Conservation (phyloP, 2,888 invertebrate species). For the Saturnia japonica region DNA sequence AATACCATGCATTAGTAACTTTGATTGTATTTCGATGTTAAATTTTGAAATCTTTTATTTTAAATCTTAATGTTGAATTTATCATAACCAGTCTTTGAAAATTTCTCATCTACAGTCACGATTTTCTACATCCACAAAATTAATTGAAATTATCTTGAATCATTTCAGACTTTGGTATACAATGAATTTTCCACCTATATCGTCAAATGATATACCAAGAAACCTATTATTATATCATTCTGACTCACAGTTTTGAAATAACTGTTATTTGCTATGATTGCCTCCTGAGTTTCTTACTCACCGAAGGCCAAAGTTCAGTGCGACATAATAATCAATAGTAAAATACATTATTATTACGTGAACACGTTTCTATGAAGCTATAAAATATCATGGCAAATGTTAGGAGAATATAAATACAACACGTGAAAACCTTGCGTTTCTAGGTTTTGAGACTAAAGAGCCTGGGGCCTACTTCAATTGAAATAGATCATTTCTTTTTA, state of each 20-base stretch:
- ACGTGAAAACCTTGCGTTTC: background rate
- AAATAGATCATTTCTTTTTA: background rate
- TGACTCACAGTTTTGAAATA: constrained; percentile 24
- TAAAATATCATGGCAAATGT: background rate
- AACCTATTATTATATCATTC: constrained; percentile 3
- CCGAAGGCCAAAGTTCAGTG: constrained; percentile 38
- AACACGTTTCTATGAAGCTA: constrained; percentile 16
- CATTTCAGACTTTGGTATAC: background rate
- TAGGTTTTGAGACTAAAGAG: too few species aligned
- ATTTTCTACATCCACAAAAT: background rate
- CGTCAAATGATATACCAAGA: background rate
- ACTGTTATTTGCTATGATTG: constrained; percentile 26
- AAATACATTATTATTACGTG: constrained; percentile 12
- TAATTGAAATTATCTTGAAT: background rate
- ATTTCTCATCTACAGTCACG: background rate
- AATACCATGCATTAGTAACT: background rate
- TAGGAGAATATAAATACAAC: background rate
- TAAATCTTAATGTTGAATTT: background rate
- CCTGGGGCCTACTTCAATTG: background rate
- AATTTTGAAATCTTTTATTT: background rate
- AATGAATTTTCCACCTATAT: background rate
- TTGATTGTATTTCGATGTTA: background rate
- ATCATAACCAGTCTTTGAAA: background rate
- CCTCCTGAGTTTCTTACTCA: constrained; percentile 32
- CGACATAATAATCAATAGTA: constrained; percentile 25